Evolutionary conservation across 2,888 invertebrate genomes (phyloP).

Genomic region (Acrobasis suavella): DNA sequence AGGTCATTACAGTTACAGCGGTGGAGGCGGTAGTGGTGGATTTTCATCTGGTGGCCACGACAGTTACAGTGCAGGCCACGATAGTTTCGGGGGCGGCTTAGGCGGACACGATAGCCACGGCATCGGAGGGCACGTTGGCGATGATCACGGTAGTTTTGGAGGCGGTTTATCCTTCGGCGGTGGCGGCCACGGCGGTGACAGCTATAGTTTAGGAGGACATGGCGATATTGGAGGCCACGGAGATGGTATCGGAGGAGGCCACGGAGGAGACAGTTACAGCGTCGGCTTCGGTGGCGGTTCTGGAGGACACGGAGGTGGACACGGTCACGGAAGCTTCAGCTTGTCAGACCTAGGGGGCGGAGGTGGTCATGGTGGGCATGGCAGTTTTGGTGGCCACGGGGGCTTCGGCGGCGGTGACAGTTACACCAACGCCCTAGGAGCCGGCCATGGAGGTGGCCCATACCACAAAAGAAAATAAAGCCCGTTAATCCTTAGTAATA

Average conservation of each 20-base stretch:
- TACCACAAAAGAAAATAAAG: conserved; percentile 63
- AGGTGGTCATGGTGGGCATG: conserved; percentile 43
- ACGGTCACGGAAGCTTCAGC: conserved; percentile 48
- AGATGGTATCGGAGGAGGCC: conserved; percentile 37
- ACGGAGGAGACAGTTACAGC: conserved; percentile 44
- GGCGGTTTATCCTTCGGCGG: conserved; percentile 34
- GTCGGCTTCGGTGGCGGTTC: conserved; percentile 34
- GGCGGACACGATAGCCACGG: conserved; percentile 33
- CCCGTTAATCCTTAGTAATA: conserved; percentile 26
- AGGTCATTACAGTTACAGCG: conserved; percentile 42
- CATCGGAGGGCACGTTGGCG: conserved; percentile 29
- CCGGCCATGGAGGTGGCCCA: conserved; percentile 77
- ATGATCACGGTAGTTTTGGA: conserved; percentile 37
- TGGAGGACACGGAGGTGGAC: conserved; percentile 39
- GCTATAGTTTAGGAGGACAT: conserved; percentile 36
- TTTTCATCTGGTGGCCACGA: conserved; percentile 35
- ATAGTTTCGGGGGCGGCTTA: conserved; percentile 32
- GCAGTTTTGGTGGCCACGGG: conserved; percentile 42
- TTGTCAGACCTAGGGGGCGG: conserved; percentile 41
- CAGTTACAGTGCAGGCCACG: conserved; percentile 41
- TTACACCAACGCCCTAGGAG: conserved; percentile 66
- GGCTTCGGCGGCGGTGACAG: conserved; percentile 63
- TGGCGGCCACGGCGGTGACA: conserved; percentile 34
- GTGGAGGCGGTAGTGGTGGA: conserved; percentile 29
- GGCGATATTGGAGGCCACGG: conserved; percentile 38